A percentile compares a stretch with the other conserved stretches of the same genome.
Evolutionary conservation across 1,140 invertebrate species (phyloP).

Genomic region (Neodiprion virginianus): DNA sequence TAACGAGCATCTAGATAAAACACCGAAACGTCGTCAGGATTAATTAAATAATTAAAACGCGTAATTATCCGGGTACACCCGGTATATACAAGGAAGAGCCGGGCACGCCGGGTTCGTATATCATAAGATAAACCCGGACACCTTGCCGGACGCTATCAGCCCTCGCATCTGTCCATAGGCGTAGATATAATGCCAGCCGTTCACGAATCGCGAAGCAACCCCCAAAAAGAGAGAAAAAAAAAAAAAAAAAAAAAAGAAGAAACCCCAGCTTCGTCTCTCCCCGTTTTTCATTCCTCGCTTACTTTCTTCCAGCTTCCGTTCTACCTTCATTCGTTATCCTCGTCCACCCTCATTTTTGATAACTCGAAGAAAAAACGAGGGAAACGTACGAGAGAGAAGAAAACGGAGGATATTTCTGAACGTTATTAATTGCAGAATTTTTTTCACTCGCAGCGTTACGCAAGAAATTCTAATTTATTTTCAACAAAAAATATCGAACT

Average conservation of each 20-base stretch:
- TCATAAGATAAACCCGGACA: neutral
- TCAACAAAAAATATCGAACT: too few relatives aligned
- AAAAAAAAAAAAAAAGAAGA: neutral
- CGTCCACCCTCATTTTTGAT: too few relatives aligned
- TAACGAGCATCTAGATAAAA: constrained; percentile 7
- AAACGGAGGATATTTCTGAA: too few relatives aligned
- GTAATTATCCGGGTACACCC: constrained; percentile 4
- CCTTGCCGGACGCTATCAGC: neutral
- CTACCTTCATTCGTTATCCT: too few relatives aligned
- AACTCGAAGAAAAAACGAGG: too few relatives aligned
- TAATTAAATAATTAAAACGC: constrained; percentile 8
- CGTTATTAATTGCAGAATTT: too few relatives aligned
- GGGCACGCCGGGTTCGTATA: neutral
- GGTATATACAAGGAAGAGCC: neutral
- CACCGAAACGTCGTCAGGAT: constrained; percentile 4
- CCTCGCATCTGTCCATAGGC: neutral
- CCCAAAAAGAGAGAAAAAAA: neutral
- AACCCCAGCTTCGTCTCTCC: neutral
- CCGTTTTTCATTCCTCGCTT: too few relatives aligned
- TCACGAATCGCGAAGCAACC: neutral
- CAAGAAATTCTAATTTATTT: too few relatives aligned
- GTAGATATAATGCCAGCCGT: neutral
- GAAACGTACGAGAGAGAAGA: too few relatives aligned
- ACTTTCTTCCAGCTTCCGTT: too few relatives aligned
- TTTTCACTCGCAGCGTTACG: too few relatives aligned